Base-by-base conservation (phyloP, 1,140 invertebrate genomes). In the Pseudomyrmex dendroicus region DNA sequence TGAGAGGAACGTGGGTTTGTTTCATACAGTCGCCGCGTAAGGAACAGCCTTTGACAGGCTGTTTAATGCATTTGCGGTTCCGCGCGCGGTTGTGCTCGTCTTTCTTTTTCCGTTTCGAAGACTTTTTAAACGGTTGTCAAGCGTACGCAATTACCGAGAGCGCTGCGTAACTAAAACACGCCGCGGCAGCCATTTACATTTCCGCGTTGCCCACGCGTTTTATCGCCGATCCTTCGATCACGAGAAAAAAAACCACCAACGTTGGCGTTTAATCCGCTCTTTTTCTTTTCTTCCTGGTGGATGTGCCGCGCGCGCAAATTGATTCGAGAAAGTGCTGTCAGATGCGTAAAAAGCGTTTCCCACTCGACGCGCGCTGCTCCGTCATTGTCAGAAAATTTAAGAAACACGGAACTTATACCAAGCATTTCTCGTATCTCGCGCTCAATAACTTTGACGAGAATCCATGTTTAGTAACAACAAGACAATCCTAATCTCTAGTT, bases 71-170 rank as follows among this genome's bases (percentile, higher is more conserved):
- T 80, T 80, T 66, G 76, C 54, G 66, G 15, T 35, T 35, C 35
- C 35, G 54, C 64, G 54, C 15, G 62, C 35, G 17, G 57, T 57
- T 44, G 64, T 80, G 20, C 76, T 50, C 66, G 44, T 70, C 3
- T 22, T 44, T 22, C 54, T 80, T 78, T 80, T 80, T 80, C 35
- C 35, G 54, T 76, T 80, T 66, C 76, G 22, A 80, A 44, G 20
- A 48, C 66, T 80, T 78, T 35, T 80, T 80, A 80, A 80, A 80
- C 70, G 66, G 66, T 66, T 80, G 76, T 80, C 76, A 66, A 70
- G 66, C 66, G 76, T 54, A 80, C 76, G 76, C 54, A 66, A 80
- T 70, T 80, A 80, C 76, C 64, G 59, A 54, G 20, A 66, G 73
- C 61, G 61, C 52, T 59, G 64, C 54, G 76, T 59, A 80, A 35